phyloP scores from a whole-genome alignment of 2,888 invertebrate species.

The Sesamia inferens region DNA sequence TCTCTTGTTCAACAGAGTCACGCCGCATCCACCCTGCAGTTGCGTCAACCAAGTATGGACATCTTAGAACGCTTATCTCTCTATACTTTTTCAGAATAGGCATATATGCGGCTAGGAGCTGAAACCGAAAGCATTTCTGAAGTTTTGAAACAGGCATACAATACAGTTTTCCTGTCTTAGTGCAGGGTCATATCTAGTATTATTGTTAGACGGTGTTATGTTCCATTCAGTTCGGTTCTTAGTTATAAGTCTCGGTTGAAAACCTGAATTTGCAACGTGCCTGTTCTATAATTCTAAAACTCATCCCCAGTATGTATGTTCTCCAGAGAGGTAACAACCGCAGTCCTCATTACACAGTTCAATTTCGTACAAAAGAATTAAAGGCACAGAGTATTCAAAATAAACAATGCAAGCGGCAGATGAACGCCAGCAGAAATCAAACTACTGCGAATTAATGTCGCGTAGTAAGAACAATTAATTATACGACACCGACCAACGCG shows the following conservation, averaged over 20 bases:
- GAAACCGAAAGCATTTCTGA: neutral
- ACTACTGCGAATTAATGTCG: neutral
- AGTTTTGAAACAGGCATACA: neutral
- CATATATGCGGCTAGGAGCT: neutral
- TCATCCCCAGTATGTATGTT: neutral
- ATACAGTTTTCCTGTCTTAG: neutral
- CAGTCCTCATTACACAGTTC: neutral
- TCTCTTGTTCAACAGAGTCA: neutral
- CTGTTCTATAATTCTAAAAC: neutral
- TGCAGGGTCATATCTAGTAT: neutral
- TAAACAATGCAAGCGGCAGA: neutral
- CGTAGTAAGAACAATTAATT: neutral
- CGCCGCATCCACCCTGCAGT: neutral
- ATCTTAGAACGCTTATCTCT: neutral
- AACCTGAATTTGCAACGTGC: neutral
- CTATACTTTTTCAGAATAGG: neutral
- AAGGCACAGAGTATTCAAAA: neutral
- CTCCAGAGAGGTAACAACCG: neutral
- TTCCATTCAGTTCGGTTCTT: neutral
- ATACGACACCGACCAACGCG: neutral
- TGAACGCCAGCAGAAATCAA: conserved; percentile 7
- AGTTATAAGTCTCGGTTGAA: neutral
- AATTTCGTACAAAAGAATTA: neutral
- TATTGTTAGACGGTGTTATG: neutral
- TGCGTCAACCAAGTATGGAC: neutral